These are phyloP conservation scores for Eugnorisma glareosa DNA, from an alignment of 2,888 invertebrate genomes.

Conservation along the genomic window DNA sequence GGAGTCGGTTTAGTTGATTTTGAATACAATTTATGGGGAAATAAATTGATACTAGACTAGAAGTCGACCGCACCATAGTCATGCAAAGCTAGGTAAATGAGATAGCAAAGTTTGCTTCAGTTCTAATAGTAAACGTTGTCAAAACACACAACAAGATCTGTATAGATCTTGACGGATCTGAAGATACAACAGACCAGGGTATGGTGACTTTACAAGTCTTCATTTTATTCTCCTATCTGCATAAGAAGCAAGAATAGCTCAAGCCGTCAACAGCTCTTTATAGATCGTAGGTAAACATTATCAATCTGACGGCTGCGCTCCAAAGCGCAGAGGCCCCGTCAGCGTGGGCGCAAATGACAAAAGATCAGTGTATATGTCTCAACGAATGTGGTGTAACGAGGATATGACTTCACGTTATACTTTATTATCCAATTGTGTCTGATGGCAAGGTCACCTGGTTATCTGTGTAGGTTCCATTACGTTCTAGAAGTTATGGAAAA, in stretches of 20 bases:
- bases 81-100: background rate
- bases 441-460: slow-evolving; percentile 27
- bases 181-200: background rate
- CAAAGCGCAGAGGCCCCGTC: slow-evolving; percentile 8
- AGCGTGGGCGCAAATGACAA: slow-evolving; percentile 62
- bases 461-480: slow-evolving; percentile 32
- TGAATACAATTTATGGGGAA: slow-evolving; percentile 12
- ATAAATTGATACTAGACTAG: background rate
- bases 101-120: background rate
- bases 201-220: background rate
- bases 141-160: background rate
- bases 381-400: slow-evolving; percentile 54
- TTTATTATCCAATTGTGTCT: slow-evolving; percentile 63
- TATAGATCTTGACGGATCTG: background rate
- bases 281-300: slow-evolving; percentile 30
- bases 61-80: background rate
- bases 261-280: background rate
- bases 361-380: slow-evolving; percentile 42
- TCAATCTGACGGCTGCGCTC: background rate
- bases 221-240: background rate
- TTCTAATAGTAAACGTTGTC: background rate
- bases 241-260: background rate
- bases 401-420: slow-evolving; percentile 64
- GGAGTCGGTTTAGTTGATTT: slow-evolving; percentile 5
- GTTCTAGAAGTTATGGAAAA: slow-evolving; percentile 35